Percentiles rank a stretch among this genome's conserved stretches.
phyloP scores from a whole-genome alignment of 2,797 vertebrate species.

The Pempheris klunzingeri region DNA sequence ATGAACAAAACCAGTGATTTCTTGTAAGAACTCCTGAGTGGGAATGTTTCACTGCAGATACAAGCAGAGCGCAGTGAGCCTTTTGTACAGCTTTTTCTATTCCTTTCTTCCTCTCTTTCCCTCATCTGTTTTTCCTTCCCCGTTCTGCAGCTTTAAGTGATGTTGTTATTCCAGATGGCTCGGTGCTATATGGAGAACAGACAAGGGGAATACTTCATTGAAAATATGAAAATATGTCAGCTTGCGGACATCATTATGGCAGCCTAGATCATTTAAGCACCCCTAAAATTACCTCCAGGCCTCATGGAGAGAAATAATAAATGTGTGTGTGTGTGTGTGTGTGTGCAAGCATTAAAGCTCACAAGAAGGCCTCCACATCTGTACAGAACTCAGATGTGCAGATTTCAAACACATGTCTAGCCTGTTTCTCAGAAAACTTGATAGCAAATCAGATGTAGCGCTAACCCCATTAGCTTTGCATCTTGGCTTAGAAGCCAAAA shows the following conservation, averaged over 20 bases:
- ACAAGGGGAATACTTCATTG: conserved; percentile 64
- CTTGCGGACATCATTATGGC: conserved; percentile 77
- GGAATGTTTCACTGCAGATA: conserved; percentile 47
- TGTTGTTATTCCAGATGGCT: conserved; percentile 75
- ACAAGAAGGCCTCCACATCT: conserved; percentile 54
- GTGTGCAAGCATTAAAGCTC: conserved; percentile 51
- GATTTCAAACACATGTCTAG: conserved; percentile 73
- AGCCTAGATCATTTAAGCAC: conserved; percentile 71
- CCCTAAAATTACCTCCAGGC: conserved; percentile 73
- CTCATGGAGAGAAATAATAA: conserved; percentile 59
- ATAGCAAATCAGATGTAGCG: conserved; percentile 58
- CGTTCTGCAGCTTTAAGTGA: conserved; percentile 54
- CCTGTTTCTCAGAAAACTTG: conserved; percentile 60
- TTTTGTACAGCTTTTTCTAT: conserved; percentile 39
- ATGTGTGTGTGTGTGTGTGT: conserved; percentile 60
- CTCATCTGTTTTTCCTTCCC: conserved; percentile 64
- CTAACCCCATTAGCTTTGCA: conserved; percentile 70
- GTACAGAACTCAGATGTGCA: conserved; percentile 64
- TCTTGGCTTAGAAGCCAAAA: conserved; percentile 50
- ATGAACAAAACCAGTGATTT: conserved; percentile 42
- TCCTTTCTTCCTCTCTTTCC: conserved; percentile 42
- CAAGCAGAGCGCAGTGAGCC: conserved; percentile 25
- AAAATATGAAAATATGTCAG: conserved; percentile 77
- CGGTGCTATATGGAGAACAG: conserved; percentile 58
- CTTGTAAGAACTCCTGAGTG: conserved; percentile 58